Evolutionary conservation across 2,888 invertebrate species (phyloP).

Genomic region (Limnephilus rhombicus): DNA sequence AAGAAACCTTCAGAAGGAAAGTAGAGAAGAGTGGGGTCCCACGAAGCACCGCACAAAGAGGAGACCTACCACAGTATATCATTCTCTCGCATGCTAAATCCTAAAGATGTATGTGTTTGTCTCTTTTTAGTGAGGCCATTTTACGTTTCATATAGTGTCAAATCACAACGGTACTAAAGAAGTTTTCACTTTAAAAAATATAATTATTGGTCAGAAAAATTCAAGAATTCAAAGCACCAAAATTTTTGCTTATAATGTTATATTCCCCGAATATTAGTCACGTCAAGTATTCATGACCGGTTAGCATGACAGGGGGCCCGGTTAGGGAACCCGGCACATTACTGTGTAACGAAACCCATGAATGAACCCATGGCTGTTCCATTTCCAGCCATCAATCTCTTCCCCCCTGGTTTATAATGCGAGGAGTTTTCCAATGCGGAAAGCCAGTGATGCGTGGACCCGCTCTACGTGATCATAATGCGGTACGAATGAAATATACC

Average conservation of each 20-base stretch:
- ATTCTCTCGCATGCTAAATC: too few species aligned
- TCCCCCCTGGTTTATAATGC: conserved; percentile 58
- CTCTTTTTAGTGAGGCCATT: too few species aligned
- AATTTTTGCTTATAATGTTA: not conserved
- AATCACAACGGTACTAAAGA: too few species aligned
- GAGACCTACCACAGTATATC: too few species aligned
- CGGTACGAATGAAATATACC: conserved; percentile 66
- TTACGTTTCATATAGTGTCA: too few species aligned
- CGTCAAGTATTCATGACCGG: not conserved
- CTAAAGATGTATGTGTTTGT: too few species aligned
- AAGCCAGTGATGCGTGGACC: conserved; percentile 65
- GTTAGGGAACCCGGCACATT: not conserved
- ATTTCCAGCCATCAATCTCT: conserved; percentile 66
- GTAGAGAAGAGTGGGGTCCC: too few species aligned
- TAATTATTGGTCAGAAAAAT: not conserved
- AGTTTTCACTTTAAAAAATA: too few species aligned
- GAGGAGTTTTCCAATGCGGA: conserved; percentile 65
- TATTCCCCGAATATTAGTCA: not conserved
- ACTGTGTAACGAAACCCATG: conserved; percentile 65
- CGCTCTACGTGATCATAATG: conserved; percentile 66
- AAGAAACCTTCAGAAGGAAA: too few species aligned
- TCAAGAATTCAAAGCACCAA: not conserved
- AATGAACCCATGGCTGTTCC: conserved; percentile 58
- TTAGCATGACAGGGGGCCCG: not conserved
- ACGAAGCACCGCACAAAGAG: too few species aligned